A percentile compares a stretch with the other conserved stretches of the same genome.
These are phyloP conservation scores for Lobophora halterata DNA, from an alignment of 2,888 invertebrate genomes.

Conservation along the genomic window DNA sequence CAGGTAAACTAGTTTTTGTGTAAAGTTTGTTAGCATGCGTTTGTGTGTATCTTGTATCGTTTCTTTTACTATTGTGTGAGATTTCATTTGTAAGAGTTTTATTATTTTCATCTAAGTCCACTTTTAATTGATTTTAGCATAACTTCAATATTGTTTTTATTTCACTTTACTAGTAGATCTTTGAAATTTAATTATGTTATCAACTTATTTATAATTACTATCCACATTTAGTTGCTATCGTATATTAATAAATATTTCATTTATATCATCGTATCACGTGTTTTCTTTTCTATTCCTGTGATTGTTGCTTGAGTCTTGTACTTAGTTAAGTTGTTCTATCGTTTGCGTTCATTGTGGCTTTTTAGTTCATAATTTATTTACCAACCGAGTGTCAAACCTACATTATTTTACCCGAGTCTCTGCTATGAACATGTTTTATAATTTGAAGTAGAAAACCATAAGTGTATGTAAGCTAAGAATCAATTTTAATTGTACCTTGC, in stretches of 20 bases:
- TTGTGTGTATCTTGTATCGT: slow-evolving; percentile 23
- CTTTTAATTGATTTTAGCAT: slow-evolving; percentile 4
- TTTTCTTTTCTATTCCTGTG: slow-evolving; percentile 36
- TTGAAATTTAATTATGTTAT: too few relatives aligned
- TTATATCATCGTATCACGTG: slow-evolving; percentile 35
- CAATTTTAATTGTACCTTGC: too few relatives aligned
- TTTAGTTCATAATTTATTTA: too few relatives aligned
- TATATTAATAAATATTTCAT: slow-evolving; percentile 36
- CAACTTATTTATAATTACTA: slow-evolving; percentile 22
- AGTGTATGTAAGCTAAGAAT: too few relatives aligned
- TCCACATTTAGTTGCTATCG: slow-evolving; percentile 26
- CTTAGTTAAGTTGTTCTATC: too few relatives aligned
- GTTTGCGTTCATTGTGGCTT: too few relatives aligned
- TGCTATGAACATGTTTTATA: too few relatives aligned
- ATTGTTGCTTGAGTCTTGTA: slow-evolving; percentile 28
- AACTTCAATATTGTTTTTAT: too few relatives aligned
- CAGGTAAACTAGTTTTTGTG: slow-evolving; percentile 80
- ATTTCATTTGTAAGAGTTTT: slow-evolving; percentile 14
- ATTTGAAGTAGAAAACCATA: too few relatives aligned
- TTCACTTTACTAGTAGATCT: too few relatives aligned
- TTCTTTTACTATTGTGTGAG: slow-evolving; percentile 21
- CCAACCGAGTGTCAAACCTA: too few relatives aligned
- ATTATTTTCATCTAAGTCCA: slow-evolving; percentile 11
- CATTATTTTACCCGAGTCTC: too few relatives aligned
- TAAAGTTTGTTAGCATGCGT: slow-evolving; percentile 39